These are phyloP conservation scores for Steatocranus sp. DNA, from an alignment of 2,797 vertebrate genomes.

Conservation along the genomic window DNA sequence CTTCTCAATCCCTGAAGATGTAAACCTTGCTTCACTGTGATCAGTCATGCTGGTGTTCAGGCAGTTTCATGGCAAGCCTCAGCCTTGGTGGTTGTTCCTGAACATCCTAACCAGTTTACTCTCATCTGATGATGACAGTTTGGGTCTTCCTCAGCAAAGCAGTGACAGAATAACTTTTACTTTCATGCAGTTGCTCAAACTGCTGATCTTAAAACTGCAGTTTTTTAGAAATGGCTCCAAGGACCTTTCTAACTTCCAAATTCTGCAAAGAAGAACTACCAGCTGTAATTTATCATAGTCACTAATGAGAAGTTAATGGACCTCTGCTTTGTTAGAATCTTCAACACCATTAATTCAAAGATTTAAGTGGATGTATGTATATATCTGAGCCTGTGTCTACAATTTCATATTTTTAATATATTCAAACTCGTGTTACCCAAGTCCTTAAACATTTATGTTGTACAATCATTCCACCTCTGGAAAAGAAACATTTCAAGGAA, in stretches of 20 bases:
- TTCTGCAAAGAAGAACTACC: not conserved
- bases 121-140: not conserved
- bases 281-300: not conserved
- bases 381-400: rapidly evolving
- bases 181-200: not conserved
- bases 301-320: not conserved
- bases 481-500: not conserved
- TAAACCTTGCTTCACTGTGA: not conserved
- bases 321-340: not conserved
- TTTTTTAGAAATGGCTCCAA: not conserved
- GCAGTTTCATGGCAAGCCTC: not conserved
- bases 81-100: not conserved
- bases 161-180: not conserved
- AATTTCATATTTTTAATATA: not conserved
- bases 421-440: not conserved
- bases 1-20: not conserved
- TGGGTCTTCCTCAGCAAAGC: not conserved
- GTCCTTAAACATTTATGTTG: not conserved
- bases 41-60: not conserved
- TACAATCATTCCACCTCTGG: not conserved
- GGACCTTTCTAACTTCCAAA: not conserved
- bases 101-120: not conserved
- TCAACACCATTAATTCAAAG: not conserved
- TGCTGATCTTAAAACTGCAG: not conserved
- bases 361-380: not conserved